Evolutionary conservation across 2,113 vertebrate genomes (phyloP), one percentile per base, ranked within the genome.

Genomic region (Orthochromis malagaraziensis): DNA sequence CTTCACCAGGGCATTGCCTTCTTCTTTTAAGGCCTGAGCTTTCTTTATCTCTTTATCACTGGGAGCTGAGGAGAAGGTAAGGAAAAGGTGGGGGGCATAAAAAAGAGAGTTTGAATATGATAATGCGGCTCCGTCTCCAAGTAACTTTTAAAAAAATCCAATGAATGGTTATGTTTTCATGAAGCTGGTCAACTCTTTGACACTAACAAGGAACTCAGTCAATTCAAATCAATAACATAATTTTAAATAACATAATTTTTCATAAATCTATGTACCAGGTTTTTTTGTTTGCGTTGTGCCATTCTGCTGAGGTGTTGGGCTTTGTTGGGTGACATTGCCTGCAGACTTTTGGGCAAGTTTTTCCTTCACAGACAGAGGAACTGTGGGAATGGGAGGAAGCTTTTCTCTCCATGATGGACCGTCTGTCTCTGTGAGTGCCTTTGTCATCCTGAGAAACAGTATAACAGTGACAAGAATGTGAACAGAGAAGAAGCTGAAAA

Each of bases 1-100:
- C 96, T 98, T 98, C 90, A 99, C 98, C 91, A 98, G 95, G 68
- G 96, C 95, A 89, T 99, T 99, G 86, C 98, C 98, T 96, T 98
- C 98, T 82, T 98, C 97, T 88, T 98, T 99, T 89, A 99, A 95
- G 49, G 68, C 16, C 86, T 80, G 97, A 80, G 95, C 97, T 95
- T 91, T 97, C 92, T 97, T 97, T 1, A 53, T 9, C 82, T 93
- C 93, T 89, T 94, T 95, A 60, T 94, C 93, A 31, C 90, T 92
- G 55, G 82, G 88, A 84, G 84, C 94, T 94, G 85, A 35, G 2
- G 13, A 40, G 9, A 42, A 77, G 3, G 7, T 26, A 17, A 47
- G 16, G 9, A 75, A 49, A 7, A 51, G 31, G 10, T 35, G 33
- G 17, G 60, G 60, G 60, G 19, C 17, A 38, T 8, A 65, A 38